Percentiles rank a stretch among this genome's conserved stretches.
These are phyloP conservation scores for Steatocranus sp. DNA, from an alignment of 2,797 vertebrate genomes.

Conservation along the genomic window DNA sequence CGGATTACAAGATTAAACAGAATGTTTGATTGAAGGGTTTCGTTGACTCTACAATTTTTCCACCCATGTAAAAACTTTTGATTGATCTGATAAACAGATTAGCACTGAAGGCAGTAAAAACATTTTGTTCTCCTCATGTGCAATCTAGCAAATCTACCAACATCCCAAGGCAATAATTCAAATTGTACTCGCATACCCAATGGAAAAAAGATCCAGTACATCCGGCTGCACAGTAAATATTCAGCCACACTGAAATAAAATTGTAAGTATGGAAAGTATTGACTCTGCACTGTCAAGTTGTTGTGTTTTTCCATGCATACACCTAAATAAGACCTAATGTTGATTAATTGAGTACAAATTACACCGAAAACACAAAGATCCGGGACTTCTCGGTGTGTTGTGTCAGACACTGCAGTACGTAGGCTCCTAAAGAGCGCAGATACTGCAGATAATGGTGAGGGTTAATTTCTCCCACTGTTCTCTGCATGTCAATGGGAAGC, in stretches of 20 bases:
- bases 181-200: not conserved
- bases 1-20: not conserved
- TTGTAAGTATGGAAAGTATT: not conserved
- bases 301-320: not conserved
- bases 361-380: conserved; percentile 8
- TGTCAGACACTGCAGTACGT: conserved; percentile 25
- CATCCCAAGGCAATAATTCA: not conserved
- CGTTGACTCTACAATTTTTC: not conserved
- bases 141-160: not conserved
- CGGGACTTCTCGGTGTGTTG: not conserved
- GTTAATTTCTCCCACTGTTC: conserved; percentile 60
- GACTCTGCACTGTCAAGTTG: not conserved
- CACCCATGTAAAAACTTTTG: not conserved
- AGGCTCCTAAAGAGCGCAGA: conserved; percentile 30
- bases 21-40: not conserved
- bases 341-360: conserved; percentile 33
- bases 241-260: not conserved
- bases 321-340: not conserved
- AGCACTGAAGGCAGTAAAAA: not conserved
- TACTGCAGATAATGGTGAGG: conserved; percentile 48
- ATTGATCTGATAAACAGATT: not conserved
- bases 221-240: not conserved
- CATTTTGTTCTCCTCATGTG: not conserved
- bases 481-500: conserved; percentile 70
- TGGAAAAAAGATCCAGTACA: not conserved